Conservation (phyloP, 2,888 invertebrate species). For the Chrysina gloriosa region DNA sequence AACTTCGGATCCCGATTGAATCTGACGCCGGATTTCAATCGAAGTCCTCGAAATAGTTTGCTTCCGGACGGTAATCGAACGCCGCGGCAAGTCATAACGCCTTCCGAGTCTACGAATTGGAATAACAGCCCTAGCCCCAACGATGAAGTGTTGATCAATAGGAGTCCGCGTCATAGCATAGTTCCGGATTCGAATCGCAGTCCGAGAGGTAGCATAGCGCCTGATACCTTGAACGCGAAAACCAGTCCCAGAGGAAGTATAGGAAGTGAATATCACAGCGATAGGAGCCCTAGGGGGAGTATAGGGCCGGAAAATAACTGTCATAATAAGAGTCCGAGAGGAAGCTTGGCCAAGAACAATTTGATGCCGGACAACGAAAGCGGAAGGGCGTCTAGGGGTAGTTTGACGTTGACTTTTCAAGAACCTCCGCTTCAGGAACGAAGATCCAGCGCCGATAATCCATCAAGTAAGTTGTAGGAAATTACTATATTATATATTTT, state of each 20-base stretch:
- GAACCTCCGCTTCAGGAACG: constrained; percentile 71
- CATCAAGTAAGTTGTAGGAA: constrained; percentile 63
- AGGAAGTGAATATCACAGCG: constrained; percentile 56
- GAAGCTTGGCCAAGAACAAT: constrained; percentile 71
- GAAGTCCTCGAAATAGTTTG: constrained; percentile 69
- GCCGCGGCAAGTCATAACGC: constrained; percentile 72
- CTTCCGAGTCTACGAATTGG: constrained; percentile 71
- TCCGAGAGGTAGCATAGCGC: constrained; percentile 67
- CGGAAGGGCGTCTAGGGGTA: constrained; percentile 70
- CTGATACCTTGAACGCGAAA: constrained; percentile 67
- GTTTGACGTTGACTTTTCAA: constrained; percentile 72
- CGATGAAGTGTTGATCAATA: constrained; percentile 63
- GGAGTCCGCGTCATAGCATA: constrained; percentile 73
- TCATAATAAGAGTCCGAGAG: constrained; percentile 71
- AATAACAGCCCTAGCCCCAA: constrained; percentile 63
- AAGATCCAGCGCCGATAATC: constrained; percentile 71
- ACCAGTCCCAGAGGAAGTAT: constrained; percentile 73
- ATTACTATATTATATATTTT: background rate
- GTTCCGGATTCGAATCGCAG: constrained; percentile 68
- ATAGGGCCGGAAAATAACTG: constrained; percentile 68
- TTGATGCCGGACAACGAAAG: constrained; percentile 64
- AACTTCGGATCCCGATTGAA: constrained; percentile 63
- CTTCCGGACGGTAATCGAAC: constrained; percentile 63
- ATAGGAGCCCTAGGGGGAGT: constrained; percentile 63
- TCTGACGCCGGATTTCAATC: constrained; percentile 61